Conservation (phyloP, 1,140 invertebrate genomes). For the Sinella curviseta region DNA sequence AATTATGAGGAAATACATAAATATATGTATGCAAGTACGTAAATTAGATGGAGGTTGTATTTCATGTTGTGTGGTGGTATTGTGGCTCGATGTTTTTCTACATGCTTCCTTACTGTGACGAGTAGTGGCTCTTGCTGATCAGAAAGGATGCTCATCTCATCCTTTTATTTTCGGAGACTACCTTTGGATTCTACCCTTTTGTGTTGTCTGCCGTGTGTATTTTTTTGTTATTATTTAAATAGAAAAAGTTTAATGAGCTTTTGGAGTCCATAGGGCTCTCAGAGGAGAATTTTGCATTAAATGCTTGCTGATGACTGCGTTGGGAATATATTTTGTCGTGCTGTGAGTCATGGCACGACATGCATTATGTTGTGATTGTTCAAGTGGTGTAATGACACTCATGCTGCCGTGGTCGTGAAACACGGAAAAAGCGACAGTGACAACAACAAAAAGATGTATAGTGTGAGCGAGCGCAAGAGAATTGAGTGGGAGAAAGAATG, state of each 20-base stretch:
- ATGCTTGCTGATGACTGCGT: conserved; percentile 16
- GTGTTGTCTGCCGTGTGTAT: not conserved
- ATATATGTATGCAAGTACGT: too few relatives aligned
- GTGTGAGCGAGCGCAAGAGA: not conserved
- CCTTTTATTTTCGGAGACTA: not conserved
- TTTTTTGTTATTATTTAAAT: conserved; percentile 15
- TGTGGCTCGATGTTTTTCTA: not conserved
- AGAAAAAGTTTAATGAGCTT: conserved; percentile 24
- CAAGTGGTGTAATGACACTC: conserved; percentile 4
- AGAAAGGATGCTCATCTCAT: not conserved
- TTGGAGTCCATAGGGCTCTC: conserved; percentile 10
- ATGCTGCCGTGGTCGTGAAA: conserved; percentile 21
- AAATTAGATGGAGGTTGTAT: too few relatives aligned
- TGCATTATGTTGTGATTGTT: conserved; percentile 2
- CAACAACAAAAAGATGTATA: not conserved
- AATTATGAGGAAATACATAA: too few relatives aligned
- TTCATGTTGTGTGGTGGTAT: too few relatives aligned
- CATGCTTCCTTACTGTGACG: not conserved
- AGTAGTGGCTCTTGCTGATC: not conserved
- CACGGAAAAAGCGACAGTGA: conserved; percentile 1
- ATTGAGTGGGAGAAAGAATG: not conserved
- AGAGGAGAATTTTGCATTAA: conserved; percentile 17
- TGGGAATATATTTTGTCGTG: conserved; percentile 21
- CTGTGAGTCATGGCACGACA: conserved; percentile 23
- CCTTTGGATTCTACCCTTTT: too few relatives aligned